A percentile compares a stretch with the other conserved stretches of the same genome.
phyloP scores from a whole-genome alignment of 2,888 invertebrate species.

The Iphiclides podalirius region DNA sequence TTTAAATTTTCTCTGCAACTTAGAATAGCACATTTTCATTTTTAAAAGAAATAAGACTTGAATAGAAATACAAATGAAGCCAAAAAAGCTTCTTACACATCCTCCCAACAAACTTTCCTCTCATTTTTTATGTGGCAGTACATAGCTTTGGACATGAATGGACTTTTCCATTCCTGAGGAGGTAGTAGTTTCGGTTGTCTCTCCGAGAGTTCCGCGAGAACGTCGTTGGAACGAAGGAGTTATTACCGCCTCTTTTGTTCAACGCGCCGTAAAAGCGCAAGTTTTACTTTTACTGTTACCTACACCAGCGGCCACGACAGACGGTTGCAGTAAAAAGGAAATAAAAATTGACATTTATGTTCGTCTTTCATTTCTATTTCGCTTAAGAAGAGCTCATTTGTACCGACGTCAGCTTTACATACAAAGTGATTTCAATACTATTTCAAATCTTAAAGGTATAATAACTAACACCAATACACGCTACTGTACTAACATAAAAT shows the following conservation, averaged over 20 bases:
- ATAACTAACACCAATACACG: too few species aligned
- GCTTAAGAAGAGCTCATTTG: constrained; percentile 12
- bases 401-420: too few species aligned
- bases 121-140: background rate
- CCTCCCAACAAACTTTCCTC: background rate
- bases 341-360: constrained; percentile 24
- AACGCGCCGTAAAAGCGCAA: constrained; percentile 56
- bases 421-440: too few species aligned
- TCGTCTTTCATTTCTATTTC: constrained; percentile 14
- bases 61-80: too few species aligned
- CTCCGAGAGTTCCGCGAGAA: constrained; percentile 37
- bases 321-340: constrained; percentile 21
- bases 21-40: too few species aligned
- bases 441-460: too few species aligned
- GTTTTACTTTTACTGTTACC: constrained; percentile 45
- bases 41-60: too few species aligned
- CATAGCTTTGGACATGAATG: constrained; percentile 55
- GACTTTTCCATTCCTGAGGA: constrained; percentile 50
- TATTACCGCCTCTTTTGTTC: constrained; percentile 68
- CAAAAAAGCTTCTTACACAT: too few species aligned
- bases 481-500: too few species aligned
- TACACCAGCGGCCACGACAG: constrained; percentile 39
- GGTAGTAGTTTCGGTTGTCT: constrained; percentile 55
- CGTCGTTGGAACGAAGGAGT: constrained; percentile 42
- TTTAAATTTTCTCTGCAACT: too few species aligned